These are phyloP conservation scores for Paguma larvata DNA, from an alignment of 2,797 vertebrate species.

Conservation along the genomic window DNA sequence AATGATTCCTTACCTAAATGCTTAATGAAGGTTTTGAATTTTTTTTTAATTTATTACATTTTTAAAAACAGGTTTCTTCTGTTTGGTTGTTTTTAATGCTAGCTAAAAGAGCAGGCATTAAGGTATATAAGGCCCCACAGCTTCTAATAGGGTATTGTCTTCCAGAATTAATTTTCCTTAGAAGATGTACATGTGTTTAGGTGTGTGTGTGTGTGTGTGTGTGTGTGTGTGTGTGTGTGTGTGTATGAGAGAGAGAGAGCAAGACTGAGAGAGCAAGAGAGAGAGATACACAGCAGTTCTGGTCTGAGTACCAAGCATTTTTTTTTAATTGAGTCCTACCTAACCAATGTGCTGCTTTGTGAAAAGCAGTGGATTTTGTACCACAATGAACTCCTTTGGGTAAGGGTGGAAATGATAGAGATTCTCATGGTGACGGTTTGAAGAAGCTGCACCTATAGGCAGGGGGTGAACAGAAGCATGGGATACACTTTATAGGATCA, in stretches of 20 bases:
- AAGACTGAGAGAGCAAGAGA: too few relatives aligned
- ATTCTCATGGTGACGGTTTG: not conserved
- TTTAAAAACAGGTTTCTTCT: not conserved
- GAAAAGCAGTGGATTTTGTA: not conserved
- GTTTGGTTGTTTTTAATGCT: not conserved
- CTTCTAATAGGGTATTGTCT: not conserved
- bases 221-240: not conserved
- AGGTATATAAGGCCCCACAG: not conserved
- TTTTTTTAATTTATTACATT: not conserved
- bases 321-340: not conserved
- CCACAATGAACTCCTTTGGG: not conserved
- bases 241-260: not conserved
- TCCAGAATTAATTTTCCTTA: not conserved
- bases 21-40: not conserved
- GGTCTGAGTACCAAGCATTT: not conserved
- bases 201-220: accelerated
- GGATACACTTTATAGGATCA: not conserved
- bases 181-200: not conserved
- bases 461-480: not conserved
- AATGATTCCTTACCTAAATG: not conserved
- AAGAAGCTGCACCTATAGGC: not conserved
- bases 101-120: not conserved
- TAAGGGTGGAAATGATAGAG: not conserved
- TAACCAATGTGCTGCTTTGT: not conserved
- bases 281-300: not conserved